These are phyloP conservation scores for Polydrusus pterygomalis DNA, from an alignment of 2,888 invertebrate species.

Conservation along the genomic window DNA sequence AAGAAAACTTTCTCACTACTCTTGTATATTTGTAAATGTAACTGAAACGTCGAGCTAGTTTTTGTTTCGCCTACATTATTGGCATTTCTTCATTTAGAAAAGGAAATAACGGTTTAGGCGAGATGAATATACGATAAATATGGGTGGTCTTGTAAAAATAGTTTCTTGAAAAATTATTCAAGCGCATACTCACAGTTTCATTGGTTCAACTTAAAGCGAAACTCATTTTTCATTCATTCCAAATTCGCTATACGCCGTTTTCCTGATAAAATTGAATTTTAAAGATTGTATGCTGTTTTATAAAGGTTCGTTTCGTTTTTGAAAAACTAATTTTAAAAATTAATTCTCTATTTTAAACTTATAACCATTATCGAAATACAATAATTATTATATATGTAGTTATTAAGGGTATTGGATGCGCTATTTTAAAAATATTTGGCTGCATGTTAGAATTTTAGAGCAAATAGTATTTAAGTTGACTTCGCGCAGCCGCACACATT, in stretches of 20 bases:
- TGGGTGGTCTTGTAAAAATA: constrained; percentile 17
- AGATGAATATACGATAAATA: background rate
- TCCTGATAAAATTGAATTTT: background rate
- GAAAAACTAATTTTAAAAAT: too few relatives aligned
- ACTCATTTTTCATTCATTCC: background rate
- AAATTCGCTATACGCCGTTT: constrained; percentile 14
- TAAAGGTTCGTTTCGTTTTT: background rate
- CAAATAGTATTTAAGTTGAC: too few relatives aligned
- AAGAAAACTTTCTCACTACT: too few relatives aligned
- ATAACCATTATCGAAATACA: too few relatives aligned
- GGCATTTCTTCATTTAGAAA: background rate
- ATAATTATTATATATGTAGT: too few relatives aligned
- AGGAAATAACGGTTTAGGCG: background rate
- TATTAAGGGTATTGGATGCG: too few relatives aligned
- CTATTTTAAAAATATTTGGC: too few relatives aligned
- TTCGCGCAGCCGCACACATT: too few relatives aligned
- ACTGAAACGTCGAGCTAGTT: background rate
- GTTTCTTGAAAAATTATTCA: constrained; percentile 3
- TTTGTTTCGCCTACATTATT: background rate
- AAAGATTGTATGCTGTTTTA: background rate
- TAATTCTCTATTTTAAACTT: too few relatives aligned
- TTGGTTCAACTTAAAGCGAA: constrained; percentile 3
- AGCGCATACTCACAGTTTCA: constrained; percentile 5
- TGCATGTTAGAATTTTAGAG: too few relatives aligned
- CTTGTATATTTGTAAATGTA: too few relatives aligned